Percentiles rank a stretch among this genome's conserved stretches.
These are phyloP conservation scores for Gambusia yucatana DNA, from an alignment of 2,797 vertebrate genomes.

Conservation along the genomic window DNA sequence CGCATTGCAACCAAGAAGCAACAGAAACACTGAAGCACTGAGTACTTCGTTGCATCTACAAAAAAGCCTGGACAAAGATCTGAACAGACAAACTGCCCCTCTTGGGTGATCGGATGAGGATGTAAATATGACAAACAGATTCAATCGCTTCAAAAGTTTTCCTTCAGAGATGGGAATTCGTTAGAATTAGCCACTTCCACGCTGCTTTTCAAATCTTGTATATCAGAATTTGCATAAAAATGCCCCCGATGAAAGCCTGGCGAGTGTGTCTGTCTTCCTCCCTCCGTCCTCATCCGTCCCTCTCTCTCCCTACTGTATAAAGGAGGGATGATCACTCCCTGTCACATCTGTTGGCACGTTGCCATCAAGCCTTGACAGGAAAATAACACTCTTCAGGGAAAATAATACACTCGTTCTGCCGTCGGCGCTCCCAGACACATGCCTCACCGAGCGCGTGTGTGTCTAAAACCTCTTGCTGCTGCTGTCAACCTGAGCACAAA, in stretches of 20 bases:
- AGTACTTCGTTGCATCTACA: background rate
- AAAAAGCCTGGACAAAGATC: slow-evolving; percentile 1
- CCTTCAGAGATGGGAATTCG: background rate
- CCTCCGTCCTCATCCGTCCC: slow-evolving; percentile 39
- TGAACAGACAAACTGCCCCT: background rate
- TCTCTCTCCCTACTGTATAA: slow-evolving; percentile 61
- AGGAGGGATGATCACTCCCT: slow-evolving; percentile 76
- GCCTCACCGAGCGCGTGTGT: slow-evolving; percentile 40
- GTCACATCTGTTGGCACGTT: slow-evolving; percentile 81
- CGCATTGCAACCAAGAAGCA: background rate
- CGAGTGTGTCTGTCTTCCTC: slow-evolving; percentile 41
- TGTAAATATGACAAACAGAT: slow-evolving; percentile 8
- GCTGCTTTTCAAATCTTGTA: slow-evolving; percentile 48
- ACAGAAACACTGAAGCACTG: background rate
- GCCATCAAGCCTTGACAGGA: slow-evolving; percentile 80
- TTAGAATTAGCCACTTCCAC: slow-evolving; percentile 27
- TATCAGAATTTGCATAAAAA: slow-evolving; percentile 63
- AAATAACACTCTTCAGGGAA: slow-evolving; percentile 84
- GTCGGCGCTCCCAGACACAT: slow-evolving; percentile 72
- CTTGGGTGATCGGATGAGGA: slow-evolving; percentile 9
- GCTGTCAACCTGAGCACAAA: slow-evolving; percentile 80
- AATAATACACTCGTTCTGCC: slow-evolving; percentile 79
- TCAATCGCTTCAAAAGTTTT: slow-evolving; percentile 18
- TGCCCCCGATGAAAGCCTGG: slow-evolving; percentile 46
- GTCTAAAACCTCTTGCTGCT: slow-evolving; percentile 73